A percentile compares a stretch with the other conserved stretches of the same genome.
Evolutionary conservation across 2,888 invertebrate species (phyloP).

Genomic region (Drosophila subsilvestris): DNA sequence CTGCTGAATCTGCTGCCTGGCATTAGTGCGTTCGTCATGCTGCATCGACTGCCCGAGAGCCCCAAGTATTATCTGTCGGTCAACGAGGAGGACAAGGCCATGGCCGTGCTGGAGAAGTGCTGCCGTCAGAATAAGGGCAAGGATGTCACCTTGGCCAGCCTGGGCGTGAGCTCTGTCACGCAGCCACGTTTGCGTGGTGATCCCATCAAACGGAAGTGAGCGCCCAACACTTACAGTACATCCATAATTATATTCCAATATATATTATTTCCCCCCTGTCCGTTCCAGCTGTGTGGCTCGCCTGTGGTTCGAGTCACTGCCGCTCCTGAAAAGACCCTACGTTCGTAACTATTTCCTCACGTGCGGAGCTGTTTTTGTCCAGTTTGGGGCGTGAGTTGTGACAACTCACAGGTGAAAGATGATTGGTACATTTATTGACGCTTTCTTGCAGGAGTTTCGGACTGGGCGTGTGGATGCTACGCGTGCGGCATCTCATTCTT

Average conservation of each 20-base stretch:
- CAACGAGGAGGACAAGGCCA: constrained; percentile 19
- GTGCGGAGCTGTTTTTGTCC: background rate
- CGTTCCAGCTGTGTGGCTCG: background rate
- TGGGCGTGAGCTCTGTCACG: constrained; percentile 32
- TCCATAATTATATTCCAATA: too few species aligned
- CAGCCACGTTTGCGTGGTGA: background rate
- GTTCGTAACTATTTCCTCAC: background rate
- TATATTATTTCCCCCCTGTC: background rate
- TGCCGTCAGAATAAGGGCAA: constrained; percentile 35
- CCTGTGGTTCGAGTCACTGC: background rate
- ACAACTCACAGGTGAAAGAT: background rate
- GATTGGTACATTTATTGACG: too few species aligned
- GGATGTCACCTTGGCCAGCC: constrained; percentile 15
- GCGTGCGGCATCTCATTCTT: background rate
- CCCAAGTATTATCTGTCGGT: constrained; percentile 44
- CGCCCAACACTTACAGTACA: background rate
- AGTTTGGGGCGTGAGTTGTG: background rate
- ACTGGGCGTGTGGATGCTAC: constrained; percentile 22
- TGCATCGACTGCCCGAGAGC: constrained; percentile 43
- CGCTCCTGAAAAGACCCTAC: background rate
- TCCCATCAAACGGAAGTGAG: background rate
- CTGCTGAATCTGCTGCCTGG: constrained; percentile 25
- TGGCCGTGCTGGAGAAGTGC: constrained; percentile 28
- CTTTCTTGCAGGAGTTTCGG: constrained; percentile 5
- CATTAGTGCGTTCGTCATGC: background rate